Conservation (phyloP, 2,888 invertebrate species). For the Drosophila nr. fundita region DNA sequence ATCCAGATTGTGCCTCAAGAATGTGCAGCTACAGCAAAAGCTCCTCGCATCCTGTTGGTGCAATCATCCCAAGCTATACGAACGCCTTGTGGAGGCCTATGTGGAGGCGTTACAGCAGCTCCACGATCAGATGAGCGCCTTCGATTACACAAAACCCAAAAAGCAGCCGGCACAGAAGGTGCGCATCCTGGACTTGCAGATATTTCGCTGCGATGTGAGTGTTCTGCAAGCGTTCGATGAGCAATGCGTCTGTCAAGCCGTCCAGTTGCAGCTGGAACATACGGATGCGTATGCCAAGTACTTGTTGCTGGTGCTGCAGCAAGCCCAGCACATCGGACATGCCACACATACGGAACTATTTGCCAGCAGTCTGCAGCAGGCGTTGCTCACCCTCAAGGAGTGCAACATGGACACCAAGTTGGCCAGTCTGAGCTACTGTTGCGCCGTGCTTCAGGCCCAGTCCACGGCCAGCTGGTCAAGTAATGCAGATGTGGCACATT, state of each 20-base stretch:
- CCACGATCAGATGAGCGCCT: constrained; percentile 44
- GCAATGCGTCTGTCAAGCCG: constrained; percentile 59
- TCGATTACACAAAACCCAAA: constrained; percentile 36
- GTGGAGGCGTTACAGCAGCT: constrained; percentile 68
- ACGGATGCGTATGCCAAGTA: constrained; percentile 65
- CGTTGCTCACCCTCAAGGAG: constrained; percentile 71
- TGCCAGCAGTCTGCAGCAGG: constrained; percentile 59
- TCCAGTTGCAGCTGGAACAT: constrained; percentile 55
- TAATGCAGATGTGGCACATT: constrained; percentile 40
- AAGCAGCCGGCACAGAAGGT: background rate
- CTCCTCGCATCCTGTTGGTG: constrained; percentile 79
- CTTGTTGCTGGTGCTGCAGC: constrained; percentile 68
- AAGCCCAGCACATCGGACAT: constrained; percentile 70
- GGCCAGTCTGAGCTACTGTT: constrained; percentile 72
- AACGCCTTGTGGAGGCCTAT: constrained; percentile 69
- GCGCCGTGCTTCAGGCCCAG: constrained; percentile 55
- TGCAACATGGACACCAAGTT: constrained; percentile 74
- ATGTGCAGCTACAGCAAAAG: constrained; percentile 79
- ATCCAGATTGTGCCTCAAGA: constrained; percentile 71
- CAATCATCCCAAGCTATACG: constrained; percentile 79
- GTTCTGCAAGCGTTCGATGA: constrained; percentile 70
- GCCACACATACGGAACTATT: constrained; percentile 67
- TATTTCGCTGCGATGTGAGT: constrained; percentile 62
- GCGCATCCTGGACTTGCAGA: constrained; percentile 23
- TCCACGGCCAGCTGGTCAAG: constrained; percentile 25